Conservation (phyloP, 2,113 vertebrate species). For the Smithornis capensis region DNA sequence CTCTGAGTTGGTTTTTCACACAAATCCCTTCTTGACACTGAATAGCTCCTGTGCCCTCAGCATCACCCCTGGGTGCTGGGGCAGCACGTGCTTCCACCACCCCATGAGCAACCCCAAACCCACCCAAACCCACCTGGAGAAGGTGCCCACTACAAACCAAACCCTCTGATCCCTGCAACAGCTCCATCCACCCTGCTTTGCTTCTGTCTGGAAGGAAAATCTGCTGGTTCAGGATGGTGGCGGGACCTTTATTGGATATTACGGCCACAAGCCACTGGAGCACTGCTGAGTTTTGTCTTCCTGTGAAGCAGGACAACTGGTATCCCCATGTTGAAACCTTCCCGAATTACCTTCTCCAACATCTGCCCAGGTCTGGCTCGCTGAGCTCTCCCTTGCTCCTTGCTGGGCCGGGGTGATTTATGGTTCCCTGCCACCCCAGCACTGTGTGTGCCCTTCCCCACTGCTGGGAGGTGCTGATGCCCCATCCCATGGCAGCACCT, state of each 20-base stretch:
- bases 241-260: not conserved
- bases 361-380: not conserved
- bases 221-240: not conserved
- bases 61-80: not conserved
- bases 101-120: not conserved
- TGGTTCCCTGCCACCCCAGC: not conserved
- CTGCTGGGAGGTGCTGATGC: not conserved
- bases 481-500: not conserved
- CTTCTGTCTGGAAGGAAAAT: not conserved
- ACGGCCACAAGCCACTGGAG: not conserved
- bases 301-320: not conserved
- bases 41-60: not conserved
- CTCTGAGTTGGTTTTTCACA: fast-evolving
- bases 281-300: not conserved
- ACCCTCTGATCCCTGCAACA: not conserved
- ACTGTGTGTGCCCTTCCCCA: not conserved
- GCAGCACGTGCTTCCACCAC: not conserved
- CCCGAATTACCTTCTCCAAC: not conserved
- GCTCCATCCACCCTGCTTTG: not conserved
- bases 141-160: not conserved
- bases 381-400: not conserved
- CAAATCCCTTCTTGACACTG: too few species aligned
- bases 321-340: not conserved
- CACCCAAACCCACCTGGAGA: not conserved
- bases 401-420: not conserved